These are phyloP conservation scores for Forficula auricularia DNA, from an alignment of 1,140 invertebrate genomes.

Conservation along the genomic window DNA sequence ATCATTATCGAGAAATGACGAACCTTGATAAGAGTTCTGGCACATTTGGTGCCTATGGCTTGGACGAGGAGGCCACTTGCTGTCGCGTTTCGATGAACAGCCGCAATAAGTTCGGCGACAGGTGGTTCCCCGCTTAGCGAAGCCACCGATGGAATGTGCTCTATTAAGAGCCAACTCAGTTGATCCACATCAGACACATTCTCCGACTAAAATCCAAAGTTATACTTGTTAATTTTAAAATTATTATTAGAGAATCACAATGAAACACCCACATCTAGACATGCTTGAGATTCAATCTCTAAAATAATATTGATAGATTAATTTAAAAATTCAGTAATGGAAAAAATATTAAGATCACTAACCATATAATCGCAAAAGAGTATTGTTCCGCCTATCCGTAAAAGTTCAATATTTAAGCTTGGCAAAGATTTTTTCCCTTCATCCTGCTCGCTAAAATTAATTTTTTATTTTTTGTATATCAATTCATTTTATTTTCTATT, in stretches of 20 bases:
- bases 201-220: conserved; percentile 31
- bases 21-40: no score
- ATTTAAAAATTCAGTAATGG: no score
- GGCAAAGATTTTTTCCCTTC: conserved; percentile 5
- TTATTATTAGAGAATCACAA: background rate
- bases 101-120: conserved; percentile 40
- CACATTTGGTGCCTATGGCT: conserved; percentile 38
- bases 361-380: conserved; percentile 54
- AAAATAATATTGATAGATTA: no score
- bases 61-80: conserved; percentile 55
- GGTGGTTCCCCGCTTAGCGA: conserved; percentile 39
- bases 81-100: conserved; percentile 43
- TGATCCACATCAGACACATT: conserved; percentile 52
- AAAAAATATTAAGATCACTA: conserved; percentile 17
- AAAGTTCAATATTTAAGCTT: conserved; percentile 34
- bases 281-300: no score
- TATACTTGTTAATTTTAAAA: background rate
- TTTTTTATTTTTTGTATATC: conserved; percentile 4
- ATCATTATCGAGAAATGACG: no score
- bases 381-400: conserved; percentile 37
- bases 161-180: conserved; percentile 56
- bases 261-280: background rate
- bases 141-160: conserved; percentile 50
- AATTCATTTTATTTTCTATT: background rate
- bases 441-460: background rate